Evolutionary conservation across 2,888 invertebrate species (phyloP).

Genomic region (Synanthedon myopaeformis): DNA sequence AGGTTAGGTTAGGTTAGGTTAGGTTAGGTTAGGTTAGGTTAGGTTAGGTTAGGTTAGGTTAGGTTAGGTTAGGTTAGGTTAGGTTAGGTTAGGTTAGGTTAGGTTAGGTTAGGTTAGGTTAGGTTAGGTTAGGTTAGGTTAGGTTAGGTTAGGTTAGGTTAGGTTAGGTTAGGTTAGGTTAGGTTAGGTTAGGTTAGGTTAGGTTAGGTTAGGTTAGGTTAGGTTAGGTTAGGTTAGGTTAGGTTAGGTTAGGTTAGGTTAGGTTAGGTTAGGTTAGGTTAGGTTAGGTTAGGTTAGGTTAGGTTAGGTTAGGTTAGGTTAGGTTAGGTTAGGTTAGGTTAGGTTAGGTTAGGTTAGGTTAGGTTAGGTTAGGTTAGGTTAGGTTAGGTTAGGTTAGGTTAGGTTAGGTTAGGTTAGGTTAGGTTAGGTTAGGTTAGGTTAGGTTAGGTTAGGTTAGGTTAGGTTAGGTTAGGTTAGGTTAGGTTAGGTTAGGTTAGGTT

Average conservation of each 20-base stretch:
- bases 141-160: conserved; percentile 9
- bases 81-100: conserved; percentile 10
- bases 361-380: conserved; percentile 10
- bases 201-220: conserved; percentile 7
- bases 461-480: conserved; percentile 6
- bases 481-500: conserved; percentile 6
- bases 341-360: conserved; percentile 11
- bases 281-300: conserved; percentile 11
- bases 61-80: conserved; percentile 14
- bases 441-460: conserved; percentile 5
- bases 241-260: conserved; percentile 9
- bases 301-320: conserved; percentile 11
- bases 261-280: conserved; percentile 11
- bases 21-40: conserved; percentile 9
- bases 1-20: conserved; percentile 8
- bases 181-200: conserved; percentile 8
- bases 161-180: conserved; percentile 8
- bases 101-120: conserved; percentile 1
- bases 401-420: conserved; percentile 8
- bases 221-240: conserved; percentile 6
- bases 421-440: conserved; percentile 2
- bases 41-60: conserved; percentile 15
- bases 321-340: conserved; percentile 11
- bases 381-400: conserved; percentile 9
- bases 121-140: conserved; percentile 9